phyloP scores from a whole-genome alignment of 2,797 vertebrate species.

The Molossus molossus region DNA sequence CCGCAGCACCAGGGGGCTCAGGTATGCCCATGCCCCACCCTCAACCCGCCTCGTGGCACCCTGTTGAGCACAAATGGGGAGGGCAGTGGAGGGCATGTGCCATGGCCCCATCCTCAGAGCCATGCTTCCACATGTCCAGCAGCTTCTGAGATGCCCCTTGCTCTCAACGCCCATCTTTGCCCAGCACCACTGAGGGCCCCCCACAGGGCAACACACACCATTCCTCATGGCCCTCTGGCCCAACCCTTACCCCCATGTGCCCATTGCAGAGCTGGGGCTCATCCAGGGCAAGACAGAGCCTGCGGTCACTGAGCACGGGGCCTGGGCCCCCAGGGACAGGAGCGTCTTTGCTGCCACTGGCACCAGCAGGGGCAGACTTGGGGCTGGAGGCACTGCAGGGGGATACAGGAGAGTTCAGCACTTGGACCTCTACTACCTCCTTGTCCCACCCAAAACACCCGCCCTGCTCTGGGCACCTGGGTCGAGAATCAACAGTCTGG shows the following conservation, averaged over 20 bases:
- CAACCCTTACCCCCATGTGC: constrained; percentile 76
- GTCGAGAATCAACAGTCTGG: constrained; percentile 92
- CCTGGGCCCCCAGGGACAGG: constrained; percentile 81
- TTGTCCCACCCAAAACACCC: neutral
- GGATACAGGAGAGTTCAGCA: neutral
- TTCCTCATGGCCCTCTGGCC: neutral
- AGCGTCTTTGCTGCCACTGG: constrained; percentile 71
- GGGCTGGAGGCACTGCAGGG: constrained; percentile 2
- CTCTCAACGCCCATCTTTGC: neutral
- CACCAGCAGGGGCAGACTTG: constrained; percentile 30
- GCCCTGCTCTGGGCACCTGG: constrained; percentile 81
- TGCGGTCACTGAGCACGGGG: constrained; percentile 91
- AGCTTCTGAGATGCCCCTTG: neutral
- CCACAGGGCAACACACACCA: neutral
- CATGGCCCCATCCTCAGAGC: neutral
- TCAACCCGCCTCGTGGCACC: constrained; percentile 70
- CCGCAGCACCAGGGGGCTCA: constrained; percentile 96
- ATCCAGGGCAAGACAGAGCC: constrained; percentile 91
- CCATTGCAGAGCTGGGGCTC: constrained; percentile 89
- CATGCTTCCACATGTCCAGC: neutral
- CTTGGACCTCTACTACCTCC: neutral
- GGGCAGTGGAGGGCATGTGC: neutral
- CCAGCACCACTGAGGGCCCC: neutral
- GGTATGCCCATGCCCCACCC: constrained; percentile 93
- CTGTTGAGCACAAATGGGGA: constrained; percentile 75